Percentiles rank a stretch among this genome's conserved stretches.
phyloP scores from a whole-genome alignment of 2,888 invertebrate species.

The Lasioglossum pauxillum region DNA sequence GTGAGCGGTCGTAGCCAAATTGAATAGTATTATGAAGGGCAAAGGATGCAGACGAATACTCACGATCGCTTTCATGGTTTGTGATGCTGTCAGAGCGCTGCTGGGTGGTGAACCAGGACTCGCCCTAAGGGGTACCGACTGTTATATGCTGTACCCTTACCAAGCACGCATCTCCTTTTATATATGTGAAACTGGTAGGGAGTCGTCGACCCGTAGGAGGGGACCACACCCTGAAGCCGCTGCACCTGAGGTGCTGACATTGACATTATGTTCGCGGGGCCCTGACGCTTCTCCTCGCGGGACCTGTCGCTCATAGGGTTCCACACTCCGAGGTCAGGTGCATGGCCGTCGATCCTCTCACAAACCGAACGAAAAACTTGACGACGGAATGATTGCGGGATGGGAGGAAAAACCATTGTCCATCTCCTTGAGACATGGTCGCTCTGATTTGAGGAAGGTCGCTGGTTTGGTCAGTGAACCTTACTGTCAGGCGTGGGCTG shows the following conservation, averaged over 20 bases:
- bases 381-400: neutral
- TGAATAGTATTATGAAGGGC: neutral
- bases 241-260: slow-evolving; percentile 77
- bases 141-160: slow-evolving; percentile 74
- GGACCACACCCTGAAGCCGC: slow-evolving; percentile 77
- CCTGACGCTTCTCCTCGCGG: slow-evolving; percentile 42
- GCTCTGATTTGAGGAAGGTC: slow-evolving; percentile 7
- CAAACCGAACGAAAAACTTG: slow-evolving; percentile 11
- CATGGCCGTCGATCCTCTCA: slow-evolving; percentile 25
- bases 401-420: neutral
- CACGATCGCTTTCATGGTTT: slow-evolving; percentile 75
- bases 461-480: neutral
- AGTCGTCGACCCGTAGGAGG: slow-evolving; percentile 77
- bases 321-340: slow-evolving; percentile 59
- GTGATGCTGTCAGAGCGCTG: slow-evolving; percentile 71
- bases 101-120: slow-evolving; percentile 80
- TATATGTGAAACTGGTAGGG: slow-evolving; percentile 80
- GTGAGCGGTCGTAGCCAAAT: too few relatives aligned
- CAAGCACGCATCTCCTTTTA: slow-evolving; percentile 77
- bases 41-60: slow-evolving; percentile 56
- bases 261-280: slow-evolving; percentile 76
- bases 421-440: neutral
- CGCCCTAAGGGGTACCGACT: slow-evolving; percentile 78
- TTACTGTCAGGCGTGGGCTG: neutral
- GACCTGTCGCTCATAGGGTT: slow-evolving; percentile 33